Base-by-base conservation (phyloP, 2,797 vertebrate species). In the Periparus ater region DNA sequence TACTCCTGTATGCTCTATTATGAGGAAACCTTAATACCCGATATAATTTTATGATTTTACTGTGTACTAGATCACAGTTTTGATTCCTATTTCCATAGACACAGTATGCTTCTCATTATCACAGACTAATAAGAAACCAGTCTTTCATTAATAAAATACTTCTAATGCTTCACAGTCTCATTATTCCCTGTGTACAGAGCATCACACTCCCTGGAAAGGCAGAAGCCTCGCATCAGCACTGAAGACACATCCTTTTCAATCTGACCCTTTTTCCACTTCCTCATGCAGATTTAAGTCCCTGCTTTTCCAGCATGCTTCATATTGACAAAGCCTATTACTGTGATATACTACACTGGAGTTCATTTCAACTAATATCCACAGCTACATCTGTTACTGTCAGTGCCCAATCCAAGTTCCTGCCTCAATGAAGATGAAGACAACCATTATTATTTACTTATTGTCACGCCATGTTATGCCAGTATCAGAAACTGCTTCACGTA, bases 291-390 rank as follows among this genome's bases (percentile, higher is more conserved):
- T 92, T 90, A 91, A 94, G 92, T 78, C 92, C 48, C 83, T 53
- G 80, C 85, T 92, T 92, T 94, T 96, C 34, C 74, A 91, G 85
- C 90, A 92, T 95, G 93, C 91, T 95, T 97, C 83, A 92, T 92
- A 95, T 95, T 97, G 97, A 96, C 97, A 97, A 96, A 97, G 93
- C 96, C 95, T 94, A 95, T 97, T 96, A 96, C 90, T 75, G 21
- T 96, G 97, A 95, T 89, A 89, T 91, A 97, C 95, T 96, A 74
- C 61, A 73, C 80, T 13, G 45, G 72, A 95, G 91, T 94, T 96
- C 88, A 94, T 94, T 95, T 96, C 82, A 81, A 70, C 75, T 85
- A 82, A 81, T 82, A 93, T 91, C 88, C 75, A 88, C 48, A 13
- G 42, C 71, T 79, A 85, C 94, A 96, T 95, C 92, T 94, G 94